Base-by-base conservation (phyloP, 2,888 invertebrate species). In the Autographa pulchrina region DNA sequence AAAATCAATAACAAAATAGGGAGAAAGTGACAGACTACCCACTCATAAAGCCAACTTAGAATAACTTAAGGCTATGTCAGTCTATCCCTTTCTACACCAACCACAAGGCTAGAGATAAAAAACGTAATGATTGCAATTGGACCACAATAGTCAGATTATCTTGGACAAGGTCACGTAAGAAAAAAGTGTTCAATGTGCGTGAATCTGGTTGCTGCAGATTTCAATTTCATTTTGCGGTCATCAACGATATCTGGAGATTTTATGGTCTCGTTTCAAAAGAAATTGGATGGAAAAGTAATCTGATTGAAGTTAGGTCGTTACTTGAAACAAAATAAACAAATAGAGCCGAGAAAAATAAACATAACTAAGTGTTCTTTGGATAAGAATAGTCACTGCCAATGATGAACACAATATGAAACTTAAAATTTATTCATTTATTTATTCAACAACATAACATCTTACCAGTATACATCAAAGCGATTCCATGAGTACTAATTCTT, bases 151-250 rank as follows among this genome's bases (percentile, higher is more conserved):
- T 32, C 25, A 66, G 56, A 73, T 73, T 68, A 81, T 70, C 70
- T 71, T 66, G 35, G 69, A 43, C 82, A 84, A 82, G 82, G 82
- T 79, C 80, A 82, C 74, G 84, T 74, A 68, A 63, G 80, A 68
- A 71, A 84, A 83, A 81, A 83, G 76, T 64, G 62, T 31, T 62
- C 48, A 52, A 64, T 59, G 48, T 66, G 58, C 84, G 74, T 84
- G 82, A 80, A 71, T 79, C 71, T 80, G 65, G n/a, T 82, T 81
- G 61, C 56, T 54, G 54, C 59, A 62, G 68, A 74, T 83, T 83
- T 84, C 84, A 80, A 83, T 84, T 83, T 83, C 80, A 70, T 83
- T 84, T 68, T 82, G 82, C 75, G 84, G 84, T 75, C 65, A 65
- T 74, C 69, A 59, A 58, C 64, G 56, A 56, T 70, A 69, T 66